These are phyloP conservation scores for Anisognathus igniventris DNA, from an alignment of 2,797 vertebrate genomes.

Conservation along the genomic window DNA sequence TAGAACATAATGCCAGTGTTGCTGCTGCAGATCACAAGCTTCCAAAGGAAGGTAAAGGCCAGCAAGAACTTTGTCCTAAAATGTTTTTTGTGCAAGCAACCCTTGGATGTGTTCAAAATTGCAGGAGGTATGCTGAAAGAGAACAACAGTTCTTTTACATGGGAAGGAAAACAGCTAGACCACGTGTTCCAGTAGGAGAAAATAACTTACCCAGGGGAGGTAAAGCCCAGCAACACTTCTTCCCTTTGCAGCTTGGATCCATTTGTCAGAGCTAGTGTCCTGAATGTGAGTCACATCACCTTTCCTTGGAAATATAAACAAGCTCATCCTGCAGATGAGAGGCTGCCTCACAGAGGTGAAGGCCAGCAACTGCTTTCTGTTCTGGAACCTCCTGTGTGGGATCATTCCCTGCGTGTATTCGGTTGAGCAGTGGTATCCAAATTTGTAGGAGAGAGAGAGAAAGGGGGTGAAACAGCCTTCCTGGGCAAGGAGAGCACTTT, in stretches of 20 bases:
- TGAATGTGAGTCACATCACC: neutral
- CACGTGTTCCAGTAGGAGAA: neutral
- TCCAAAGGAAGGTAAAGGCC: neutral
- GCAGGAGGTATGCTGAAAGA: neutral
- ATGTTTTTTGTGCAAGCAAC: neutral
- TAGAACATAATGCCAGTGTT: neutral
- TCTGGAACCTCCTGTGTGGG: neutral
- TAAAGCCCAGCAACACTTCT: neutral
- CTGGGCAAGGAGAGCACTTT: neutral
- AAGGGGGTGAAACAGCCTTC: neutral
- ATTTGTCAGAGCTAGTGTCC: neutral
- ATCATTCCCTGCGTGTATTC: neutral
- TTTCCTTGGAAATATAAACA: neutral
- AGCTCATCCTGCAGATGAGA: neutral
- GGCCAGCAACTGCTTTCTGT: fast-evolving
- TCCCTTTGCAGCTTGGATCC: neutral
- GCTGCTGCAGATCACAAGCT: neutral
- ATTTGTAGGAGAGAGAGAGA: neutral
- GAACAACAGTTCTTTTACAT: neutral
- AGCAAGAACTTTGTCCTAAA: neutral
- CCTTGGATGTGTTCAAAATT: neutral
- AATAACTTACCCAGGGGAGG: neutral
- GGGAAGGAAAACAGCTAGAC: neutral
- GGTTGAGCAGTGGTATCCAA: neutral
- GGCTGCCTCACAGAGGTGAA: neutral